Conservation (phyloP, 2,888 invertebrate genomes). For the Alviniconcha strummeri region DNA sequence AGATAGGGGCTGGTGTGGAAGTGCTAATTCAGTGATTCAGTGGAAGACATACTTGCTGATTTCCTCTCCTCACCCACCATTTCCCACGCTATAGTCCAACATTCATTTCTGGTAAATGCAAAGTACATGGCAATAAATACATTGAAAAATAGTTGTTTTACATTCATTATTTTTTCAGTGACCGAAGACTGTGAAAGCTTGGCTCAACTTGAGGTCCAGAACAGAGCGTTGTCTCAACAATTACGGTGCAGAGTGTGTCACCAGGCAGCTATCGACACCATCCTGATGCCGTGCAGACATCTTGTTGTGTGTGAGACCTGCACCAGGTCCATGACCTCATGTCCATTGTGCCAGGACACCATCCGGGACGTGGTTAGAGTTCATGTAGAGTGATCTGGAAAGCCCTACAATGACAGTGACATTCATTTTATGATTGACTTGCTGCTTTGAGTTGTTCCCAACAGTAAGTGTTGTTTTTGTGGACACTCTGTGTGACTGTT, state of each 20-base stretch:
- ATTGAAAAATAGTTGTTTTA: background rate
- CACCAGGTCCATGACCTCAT: slow-evolving; percentile 25
- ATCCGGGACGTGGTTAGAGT: slow-evolving; percentile 34
- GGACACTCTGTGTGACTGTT: background rate
- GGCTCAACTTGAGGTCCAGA: background rate
- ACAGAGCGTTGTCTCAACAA: slow-evolving; percentile 4
- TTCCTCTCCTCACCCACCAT: too few relatives aligned
- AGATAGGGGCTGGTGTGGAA: too few relatives aligned
- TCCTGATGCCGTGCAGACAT: slow-evolving; percentile 42
- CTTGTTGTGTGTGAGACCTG: slow-evolving; percentile 39
- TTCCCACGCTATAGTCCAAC: too few relatives aligned
- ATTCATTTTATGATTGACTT: too few relatives aligned
- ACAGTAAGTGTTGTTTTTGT: background rate
- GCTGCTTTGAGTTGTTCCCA: background rate
- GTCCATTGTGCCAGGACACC: slow-evolving; percentile 24
- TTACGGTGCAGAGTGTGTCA: slow-evolving; percentile 30
- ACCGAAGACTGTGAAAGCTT: background rate
- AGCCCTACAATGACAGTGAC: too few relatives aligned
- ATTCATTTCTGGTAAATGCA: too few relatives aligned
- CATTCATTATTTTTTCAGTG: background rate
- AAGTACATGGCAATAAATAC: background rate
- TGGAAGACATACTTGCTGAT: too few relatives aligned
- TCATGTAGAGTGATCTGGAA: background rate
- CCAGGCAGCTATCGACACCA: slow-evolving; percentile 27
- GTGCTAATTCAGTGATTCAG: too few relatives aligned